A percentile compares a stretch with the other conserved stretches of the same genome.
phyloP scores from a whole-genome alignment of 1,140 invertebrate species.

The Cyclargus thomasi region DNA sequence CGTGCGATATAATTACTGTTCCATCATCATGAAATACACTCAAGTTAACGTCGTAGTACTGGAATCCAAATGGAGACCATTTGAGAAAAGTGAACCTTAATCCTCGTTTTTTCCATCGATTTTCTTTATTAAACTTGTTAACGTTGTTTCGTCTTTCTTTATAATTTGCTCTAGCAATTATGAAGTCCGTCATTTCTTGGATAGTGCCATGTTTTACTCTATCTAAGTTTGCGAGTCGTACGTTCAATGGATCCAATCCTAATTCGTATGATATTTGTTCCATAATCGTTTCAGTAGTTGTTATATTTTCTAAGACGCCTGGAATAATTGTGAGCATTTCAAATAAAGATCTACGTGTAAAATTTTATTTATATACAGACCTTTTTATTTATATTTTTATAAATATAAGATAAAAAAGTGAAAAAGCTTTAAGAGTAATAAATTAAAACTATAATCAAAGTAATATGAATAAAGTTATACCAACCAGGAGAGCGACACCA shows the following conservation, averaged over 20 bases:
- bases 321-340: not conserved
- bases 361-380: too few relatives aligned
- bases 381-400: too few relatives aligned
- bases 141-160: conserved; percentile 71
- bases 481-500: conserved; percentile 78
- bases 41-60: conserved; percentile 77
- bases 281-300: conserved; percentile 84
- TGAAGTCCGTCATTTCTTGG: conserved; percentile 72
- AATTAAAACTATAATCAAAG: not conserved
- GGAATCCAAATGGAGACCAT: conserved; percentile 74
- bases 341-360: not conserved
- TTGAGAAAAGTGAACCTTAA: conserved; percentile 79
- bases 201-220: conserved; percentile 48
- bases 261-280: conserved; percentile 84
- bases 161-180: conserved; percentile 77
- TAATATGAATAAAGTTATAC: not conserved
- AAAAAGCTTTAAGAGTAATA: too few relatives aligned
- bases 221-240: conserved; percentile 78
- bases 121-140: conserved; percentile 78
- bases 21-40: conserved; percentile 84
- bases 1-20: conserved; percentile 82
- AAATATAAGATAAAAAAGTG: not conserved
- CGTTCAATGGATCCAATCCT: conserved; percentile 80
- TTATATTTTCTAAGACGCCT: conserved; percentile 80
- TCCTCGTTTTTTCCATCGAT: conserved; percentile 86